A percentile compares a stretch with the other conserved stretches of the same genome.
Evolutionary conservation across 2,888 invertebrate genomes (phyloP).

Genomic region (Drosophila pegasa): DNA sequence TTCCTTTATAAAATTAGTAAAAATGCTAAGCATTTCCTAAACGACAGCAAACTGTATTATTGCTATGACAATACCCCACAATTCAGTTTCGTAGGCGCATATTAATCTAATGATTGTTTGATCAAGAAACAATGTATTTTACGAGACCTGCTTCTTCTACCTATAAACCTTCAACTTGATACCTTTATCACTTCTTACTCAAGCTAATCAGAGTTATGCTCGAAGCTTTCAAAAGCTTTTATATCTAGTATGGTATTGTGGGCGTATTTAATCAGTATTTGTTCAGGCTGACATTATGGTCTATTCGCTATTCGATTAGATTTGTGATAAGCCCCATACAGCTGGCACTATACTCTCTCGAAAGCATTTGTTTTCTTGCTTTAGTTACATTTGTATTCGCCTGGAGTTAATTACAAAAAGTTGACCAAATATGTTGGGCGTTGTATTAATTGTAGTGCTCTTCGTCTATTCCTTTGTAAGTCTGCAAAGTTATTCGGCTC

Average conservation of each 20-base stretch:
- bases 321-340: not conserved
- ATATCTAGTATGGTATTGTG: not conserved
- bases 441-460: not conserved
- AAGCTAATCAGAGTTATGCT: not conserved
- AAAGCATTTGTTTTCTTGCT: not conserved
- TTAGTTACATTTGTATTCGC: conserved; percentile 5
- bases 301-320: conserved; percentile 3
- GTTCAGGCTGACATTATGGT: not conserved
- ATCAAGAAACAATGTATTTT: no score
- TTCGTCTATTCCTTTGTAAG: conserved; percentile 24
- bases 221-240: conserved; percentile 14
- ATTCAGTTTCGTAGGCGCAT: no score
- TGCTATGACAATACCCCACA: no score
- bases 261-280: conserved; percentile 1
- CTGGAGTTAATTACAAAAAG: not conserved
- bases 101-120: no score
- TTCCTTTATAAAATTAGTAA: no score
- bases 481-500: not conserved
- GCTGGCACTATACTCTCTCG: not conserved
- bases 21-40: no score
- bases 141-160: no score
- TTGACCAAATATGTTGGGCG: not conserved
- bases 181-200: not conserved
- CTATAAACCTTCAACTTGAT: not conserved
- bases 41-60: no score